phyloP scores from a whole-genome alignment of 2,797 vertebrate species.

The Sebastes kiyomatsui region DNA sequence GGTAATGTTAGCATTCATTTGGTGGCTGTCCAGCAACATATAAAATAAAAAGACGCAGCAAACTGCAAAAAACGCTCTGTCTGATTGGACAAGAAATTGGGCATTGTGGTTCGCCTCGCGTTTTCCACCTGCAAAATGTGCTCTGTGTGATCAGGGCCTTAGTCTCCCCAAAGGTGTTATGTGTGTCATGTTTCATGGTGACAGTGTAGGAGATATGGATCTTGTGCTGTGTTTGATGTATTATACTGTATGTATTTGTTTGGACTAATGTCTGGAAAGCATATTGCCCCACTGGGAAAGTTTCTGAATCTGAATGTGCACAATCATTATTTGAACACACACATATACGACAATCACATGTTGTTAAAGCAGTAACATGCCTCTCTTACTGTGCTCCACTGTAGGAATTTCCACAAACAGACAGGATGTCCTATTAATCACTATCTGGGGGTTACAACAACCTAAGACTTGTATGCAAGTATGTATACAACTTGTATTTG shows the following conservation, averaged over 20 bases:
- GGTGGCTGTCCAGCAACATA: too few relatives aligned
- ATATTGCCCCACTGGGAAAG: neutral
- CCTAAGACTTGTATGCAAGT: neutral
- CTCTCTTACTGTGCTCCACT: neutral
- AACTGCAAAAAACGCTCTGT: too few relatives aligned
- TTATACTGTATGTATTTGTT: neutral
- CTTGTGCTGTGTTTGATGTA: neutral
- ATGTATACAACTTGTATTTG: neutral
- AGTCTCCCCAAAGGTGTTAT: neutral
- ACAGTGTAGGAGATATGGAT: neutral
- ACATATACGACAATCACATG: neutral
- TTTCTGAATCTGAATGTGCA: neutral
- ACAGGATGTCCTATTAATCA: neutral
- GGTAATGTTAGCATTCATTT: too few relatives aligned
- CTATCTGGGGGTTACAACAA: neutral
- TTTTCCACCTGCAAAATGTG: too few relatives aligned
- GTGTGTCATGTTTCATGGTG: neutral
- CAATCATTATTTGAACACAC: neutral
- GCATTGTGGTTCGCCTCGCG: too few relatives aligned
- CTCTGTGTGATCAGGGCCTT: too few relatives aligned
- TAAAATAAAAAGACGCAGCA: too few relatives aligned
- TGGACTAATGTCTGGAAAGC: neutral
- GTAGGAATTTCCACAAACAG: neutral
- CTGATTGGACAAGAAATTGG: fast-evolving
- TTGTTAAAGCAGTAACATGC: neutral